A percentile compares a stretch with the other conserved stretches of the same genome.
Evolutionary conservation across 2,797 vertebrate species (phyloP).

Genomic region (Odontamblyopus rebecca): DNA sequence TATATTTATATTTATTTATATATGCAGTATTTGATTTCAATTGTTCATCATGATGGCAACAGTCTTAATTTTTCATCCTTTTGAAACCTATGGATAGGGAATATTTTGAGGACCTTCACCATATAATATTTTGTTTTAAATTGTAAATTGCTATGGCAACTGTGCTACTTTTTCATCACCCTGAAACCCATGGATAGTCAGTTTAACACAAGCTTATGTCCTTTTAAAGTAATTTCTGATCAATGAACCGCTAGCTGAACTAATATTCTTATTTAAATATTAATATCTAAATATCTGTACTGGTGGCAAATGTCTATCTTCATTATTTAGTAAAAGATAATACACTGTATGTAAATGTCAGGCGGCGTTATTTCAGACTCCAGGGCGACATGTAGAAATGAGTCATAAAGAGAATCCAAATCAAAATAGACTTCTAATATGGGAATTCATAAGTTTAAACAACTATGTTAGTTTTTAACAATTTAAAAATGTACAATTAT

Average conservation of each 20-base stretch:
- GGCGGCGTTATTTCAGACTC: not conserved
- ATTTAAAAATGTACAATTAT: not conserved
- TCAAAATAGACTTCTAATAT: too few relatives aligned
- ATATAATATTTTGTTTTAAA: too few relatives aligned
- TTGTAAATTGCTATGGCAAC: too few relatives aligned
- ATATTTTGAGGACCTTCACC: too few relatives aligned
- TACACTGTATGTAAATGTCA: not conserved
- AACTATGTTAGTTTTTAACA: not conserved
- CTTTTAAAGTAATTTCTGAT: not conserved
- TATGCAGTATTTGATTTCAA: too few relatives aligned
- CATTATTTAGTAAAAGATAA: not conserved
- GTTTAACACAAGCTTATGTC: not conserved
- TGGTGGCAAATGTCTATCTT: not conserved
- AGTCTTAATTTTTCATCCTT: too few relatives aligned
- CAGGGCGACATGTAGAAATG: too few relatives aligned
- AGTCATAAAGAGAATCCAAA: not conserved
- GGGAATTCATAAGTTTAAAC: not conserved
- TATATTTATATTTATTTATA: too few relatives aligned
- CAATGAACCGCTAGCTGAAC: not conserved
- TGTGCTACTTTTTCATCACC: too few relatives aligned
- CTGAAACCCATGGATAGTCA: too few relatives aligned
- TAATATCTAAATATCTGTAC: not conserved
- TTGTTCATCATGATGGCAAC: too few relatives aligned
- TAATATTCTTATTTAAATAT: not conserved
- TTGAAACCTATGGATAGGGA: too few relatives aligned